Conservation (phyloP, 2,113 vertebrate genomes). For the Delphinapterus leucas region DNA sequence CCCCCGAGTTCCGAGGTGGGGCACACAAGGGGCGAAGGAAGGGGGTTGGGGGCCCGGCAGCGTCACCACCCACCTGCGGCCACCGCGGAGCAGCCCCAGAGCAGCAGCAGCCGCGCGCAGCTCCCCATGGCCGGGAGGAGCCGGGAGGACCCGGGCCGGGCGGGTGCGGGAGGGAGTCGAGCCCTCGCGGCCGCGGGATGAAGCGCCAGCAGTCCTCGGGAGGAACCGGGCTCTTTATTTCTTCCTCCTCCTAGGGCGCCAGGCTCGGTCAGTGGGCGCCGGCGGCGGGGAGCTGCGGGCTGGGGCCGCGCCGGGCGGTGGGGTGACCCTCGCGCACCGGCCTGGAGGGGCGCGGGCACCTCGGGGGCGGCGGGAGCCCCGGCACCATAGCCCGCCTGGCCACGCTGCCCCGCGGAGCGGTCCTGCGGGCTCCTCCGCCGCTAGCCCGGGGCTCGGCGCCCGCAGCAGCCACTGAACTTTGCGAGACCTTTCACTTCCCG, state of each 20-base stretch:
- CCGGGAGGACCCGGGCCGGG: background rate
- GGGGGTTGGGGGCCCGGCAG: constrained; percentile 59
- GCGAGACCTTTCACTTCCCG: constrained; percentile 72
- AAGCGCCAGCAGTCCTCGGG: constrained; percentile 33
- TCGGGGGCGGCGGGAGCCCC: constrained; percentile 40
- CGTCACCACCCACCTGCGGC: constrained; percentile 82
- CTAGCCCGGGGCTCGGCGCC: constrained; percentile 18
- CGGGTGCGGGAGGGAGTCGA: constrained; percentile 15
- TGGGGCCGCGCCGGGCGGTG: constrained; percentile 44
- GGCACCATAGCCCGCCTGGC: constrained; percentile 67
- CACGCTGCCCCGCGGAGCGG: constrained; percentile 23
- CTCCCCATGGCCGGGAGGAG: constrained; percentile 75
- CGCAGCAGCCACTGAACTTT: constrained; percentile 49
- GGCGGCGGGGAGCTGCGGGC: background rate
- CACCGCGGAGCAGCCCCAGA: constrained; percentile 73
- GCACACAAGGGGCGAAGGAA: background rate
- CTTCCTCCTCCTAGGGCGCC: constrained; percentile 38
- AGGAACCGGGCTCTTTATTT: background rate
- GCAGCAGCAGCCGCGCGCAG: constrained; percentile 72
- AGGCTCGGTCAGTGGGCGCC: constrained; percentile 13
- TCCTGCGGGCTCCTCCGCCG: background rate
- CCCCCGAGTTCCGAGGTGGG: background rate
- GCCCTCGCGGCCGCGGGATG: constrained; percentile 41
- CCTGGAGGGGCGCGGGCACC: constrained; percentile 62
- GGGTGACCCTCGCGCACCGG: constrained; percentile 55